Conservation (phyloP, 2,113 vertebrate genomes). For the Sylvia atricapilla region DNA sequence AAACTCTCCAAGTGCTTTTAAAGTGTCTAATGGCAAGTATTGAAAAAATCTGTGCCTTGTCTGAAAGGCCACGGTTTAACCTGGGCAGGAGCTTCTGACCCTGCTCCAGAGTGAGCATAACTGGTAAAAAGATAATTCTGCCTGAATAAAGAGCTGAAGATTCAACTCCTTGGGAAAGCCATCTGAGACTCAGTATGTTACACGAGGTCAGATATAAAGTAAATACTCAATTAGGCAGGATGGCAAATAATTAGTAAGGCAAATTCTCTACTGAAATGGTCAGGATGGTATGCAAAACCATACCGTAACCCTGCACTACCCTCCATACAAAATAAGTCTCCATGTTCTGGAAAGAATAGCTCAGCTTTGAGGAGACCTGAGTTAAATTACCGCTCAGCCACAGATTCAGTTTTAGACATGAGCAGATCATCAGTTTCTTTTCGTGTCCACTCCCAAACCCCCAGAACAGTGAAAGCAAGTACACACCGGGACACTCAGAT, state of each 20-base stretch:
- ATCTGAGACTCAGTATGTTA: background rate
- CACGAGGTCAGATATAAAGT: conserved; percentile 12
- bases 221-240: conserved; percentile 27
- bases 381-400: background rate
- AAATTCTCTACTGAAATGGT: conserved; percentile 12
- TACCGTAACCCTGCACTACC: no score
- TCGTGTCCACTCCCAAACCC: background rate
- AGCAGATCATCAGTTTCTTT: background rate
- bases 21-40: background rate
- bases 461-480: background rate
- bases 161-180: background rate
- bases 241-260: background rate
- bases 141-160: background rate
- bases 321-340: background rate
- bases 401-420: background rate
- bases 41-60: background rate
- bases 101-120: background rate
- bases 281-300: background rate
- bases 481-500: background rate
- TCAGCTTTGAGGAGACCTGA: background rate
- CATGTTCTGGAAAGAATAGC: background rate
- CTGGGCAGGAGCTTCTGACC: background rate
- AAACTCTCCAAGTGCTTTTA: background rate
- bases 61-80: background rate
- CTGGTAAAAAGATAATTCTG: background rate